Conservation (phyloP, 1,140 invertebrate genomes). For the Conus ventricosus region DNA sequence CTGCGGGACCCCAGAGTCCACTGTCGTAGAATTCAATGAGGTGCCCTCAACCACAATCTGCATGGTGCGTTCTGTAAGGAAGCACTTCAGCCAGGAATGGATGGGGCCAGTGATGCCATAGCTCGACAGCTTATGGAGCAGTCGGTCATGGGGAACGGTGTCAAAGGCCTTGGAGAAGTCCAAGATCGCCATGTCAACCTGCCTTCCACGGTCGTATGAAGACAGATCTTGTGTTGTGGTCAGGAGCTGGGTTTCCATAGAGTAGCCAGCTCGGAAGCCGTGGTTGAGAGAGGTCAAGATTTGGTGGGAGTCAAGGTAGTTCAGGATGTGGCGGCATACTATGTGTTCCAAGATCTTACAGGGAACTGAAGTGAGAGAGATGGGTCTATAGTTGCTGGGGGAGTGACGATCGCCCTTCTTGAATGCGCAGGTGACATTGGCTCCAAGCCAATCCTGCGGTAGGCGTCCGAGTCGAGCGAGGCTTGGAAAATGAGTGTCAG, state of each 20-base stretch:
- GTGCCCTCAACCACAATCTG: constrained; percentile 16
- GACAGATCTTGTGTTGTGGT: no score
- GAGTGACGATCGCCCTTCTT: neutral
- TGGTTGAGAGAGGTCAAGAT: no score
- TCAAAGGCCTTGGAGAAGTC: no score
- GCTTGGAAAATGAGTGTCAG: neutral
- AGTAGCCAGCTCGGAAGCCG: no score
- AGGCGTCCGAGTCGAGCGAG: neutral
- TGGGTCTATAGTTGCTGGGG: neutral
- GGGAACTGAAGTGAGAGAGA: neutral
- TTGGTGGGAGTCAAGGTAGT: no score
- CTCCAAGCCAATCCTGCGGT: neutral
- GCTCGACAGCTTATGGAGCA: neutral
- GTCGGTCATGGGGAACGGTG: no score
- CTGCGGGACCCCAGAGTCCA: no score
- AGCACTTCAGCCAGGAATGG: constrained; percentile 37
- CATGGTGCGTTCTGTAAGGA: constrained; percentile 44
- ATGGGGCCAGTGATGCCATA: constrained; percentile 38
- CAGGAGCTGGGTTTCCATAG: no score
- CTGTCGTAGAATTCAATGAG: neutral
- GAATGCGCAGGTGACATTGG: neutral
- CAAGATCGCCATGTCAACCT: no score
- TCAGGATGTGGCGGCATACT: no score
- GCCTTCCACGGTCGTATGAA: no score
- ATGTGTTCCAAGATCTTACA: no score